Evolutionary conservation across 2,113 vertebrate genomes (phyloP), one percentile per base, ranked within the genome.

Genomic region (Shinisaurus crocodilurus): DNA sequence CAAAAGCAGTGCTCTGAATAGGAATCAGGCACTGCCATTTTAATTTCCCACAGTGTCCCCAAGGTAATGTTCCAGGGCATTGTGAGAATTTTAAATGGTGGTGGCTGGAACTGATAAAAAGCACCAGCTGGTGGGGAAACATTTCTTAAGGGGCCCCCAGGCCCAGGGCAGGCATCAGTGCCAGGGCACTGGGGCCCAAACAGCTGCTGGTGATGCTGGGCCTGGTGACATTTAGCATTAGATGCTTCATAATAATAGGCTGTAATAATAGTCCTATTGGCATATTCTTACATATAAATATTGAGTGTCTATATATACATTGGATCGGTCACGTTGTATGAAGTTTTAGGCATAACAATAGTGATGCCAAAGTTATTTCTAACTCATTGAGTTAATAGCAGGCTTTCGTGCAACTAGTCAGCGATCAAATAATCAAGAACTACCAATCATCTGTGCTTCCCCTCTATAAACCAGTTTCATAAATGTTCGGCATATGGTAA

Each of bases 381-480:
- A 76, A 34, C 6, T 82, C 34, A 1, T 0, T 1, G 3, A n/a
- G 34, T 65, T 85, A 70, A 18, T 77, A 85, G 45, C 20, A 27
- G 67, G 3, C 40, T 32, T 88, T 94, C 69, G 16, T 79, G 29
- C 32, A 70, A 74, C 45, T 70, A 94, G 40, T 57, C 25, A 85
- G 23, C 85, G 34, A 37, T 50, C 32, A 65, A 34, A 63, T 88
- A 54, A 83, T 50, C 40, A 65, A 48, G 5, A 76, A 63, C 54
- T 75, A 43, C 23, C 70, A 32, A 7, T 81, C 84, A 67, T 0
- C 9, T 86, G 12, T 60, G 12, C 6, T 81, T 81, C 85, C 48
- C 43, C 40, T 88, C n/a, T 77, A 54, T n/a, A 63, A 65, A 13
- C 37, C 40, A 88, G 7, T 69, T 12, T 48, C 37, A 81, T 34